Percentiles rank a stretch among this genome's conserved stretches.
Conservation (phyloP, 2,113 vertebrate genomes). For the rat (Rattus norvegicus) region DNA sequence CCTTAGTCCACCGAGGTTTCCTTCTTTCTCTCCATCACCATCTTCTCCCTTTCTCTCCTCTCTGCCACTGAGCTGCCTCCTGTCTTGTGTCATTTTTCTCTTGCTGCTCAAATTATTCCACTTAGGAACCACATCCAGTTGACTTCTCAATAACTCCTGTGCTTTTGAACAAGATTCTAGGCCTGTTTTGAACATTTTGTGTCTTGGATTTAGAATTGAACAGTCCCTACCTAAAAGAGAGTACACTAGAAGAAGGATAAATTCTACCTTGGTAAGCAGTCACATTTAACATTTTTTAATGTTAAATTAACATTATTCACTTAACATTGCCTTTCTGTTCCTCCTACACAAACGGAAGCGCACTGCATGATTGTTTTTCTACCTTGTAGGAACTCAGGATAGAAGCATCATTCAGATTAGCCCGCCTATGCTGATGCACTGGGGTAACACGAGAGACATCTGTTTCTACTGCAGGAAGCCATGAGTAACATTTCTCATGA, state of each 20-base stretch:
- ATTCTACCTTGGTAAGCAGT: neutral
- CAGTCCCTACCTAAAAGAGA: neutral
- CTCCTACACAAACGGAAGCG: neutral
- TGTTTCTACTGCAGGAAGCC: neutral
- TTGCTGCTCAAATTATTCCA: constrained; percentile 7
- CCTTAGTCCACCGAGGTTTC: neutral
- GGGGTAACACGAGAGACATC: neutral
- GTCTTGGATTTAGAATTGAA: neutral
- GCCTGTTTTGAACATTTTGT: neutral
- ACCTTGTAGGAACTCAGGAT: neutral
- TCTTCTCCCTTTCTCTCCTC: neutral
- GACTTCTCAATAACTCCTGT: neutral
- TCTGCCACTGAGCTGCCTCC: neutral
- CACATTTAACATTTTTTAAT: too few relatives aligned
- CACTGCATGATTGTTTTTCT: neutral
- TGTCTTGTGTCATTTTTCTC: neutral
- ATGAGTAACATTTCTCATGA: neutral
- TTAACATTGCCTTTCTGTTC: neutral
- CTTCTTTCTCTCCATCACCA: neutral
- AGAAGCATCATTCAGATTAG: neutral
- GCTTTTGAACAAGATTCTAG: neutral
- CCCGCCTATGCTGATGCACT: neutral
- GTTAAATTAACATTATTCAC: too few relatives aligned
- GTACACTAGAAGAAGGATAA: neutral
- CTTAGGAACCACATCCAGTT: neutral